Evolutionary conservation across 2,797 vertebrate species (phyloP).

Genomic region (Gobionotothen gibberifrons): DNA sequence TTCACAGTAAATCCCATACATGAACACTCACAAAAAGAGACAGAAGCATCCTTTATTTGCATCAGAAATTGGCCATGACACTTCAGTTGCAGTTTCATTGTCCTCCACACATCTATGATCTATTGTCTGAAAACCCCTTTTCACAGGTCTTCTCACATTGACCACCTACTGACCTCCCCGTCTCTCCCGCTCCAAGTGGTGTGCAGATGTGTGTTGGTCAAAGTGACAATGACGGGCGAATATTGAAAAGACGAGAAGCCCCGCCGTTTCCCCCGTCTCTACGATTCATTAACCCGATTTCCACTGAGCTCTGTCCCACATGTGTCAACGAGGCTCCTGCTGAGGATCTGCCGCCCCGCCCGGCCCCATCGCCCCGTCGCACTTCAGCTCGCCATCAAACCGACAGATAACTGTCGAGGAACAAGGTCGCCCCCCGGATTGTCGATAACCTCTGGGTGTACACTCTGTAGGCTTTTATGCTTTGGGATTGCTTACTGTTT

Average conservation of each 20-base stretch:
- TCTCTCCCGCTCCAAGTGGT: conserved; percentile 41
- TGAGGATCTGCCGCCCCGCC: conserved; percentile 58
- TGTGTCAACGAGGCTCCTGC: conserved; percentile 81
- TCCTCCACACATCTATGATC: conserved; percentile 58
- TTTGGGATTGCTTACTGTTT: neutral
- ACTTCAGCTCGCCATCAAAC: conserved; percentile 82
- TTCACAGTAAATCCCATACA: conserved; percentile 48
- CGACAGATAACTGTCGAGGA: conserved; percentile 83
- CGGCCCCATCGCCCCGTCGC: conserved; percentile 40
- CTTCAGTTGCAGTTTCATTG: conserved; percentile 58
- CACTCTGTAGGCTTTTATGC: neutral
- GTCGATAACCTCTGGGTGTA: conserved; percentile 24
- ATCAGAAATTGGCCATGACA: conserved; percentile 58
- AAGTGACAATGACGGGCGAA: conserved; percentile 70
- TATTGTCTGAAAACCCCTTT: conserved; percentile 68
- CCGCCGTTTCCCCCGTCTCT: conserved; percentile 57
- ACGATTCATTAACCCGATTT: conserved; percentile 84
- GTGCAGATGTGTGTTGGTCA: conserved; percentile 57
- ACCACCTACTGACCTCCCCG: conserved; percentile 66
- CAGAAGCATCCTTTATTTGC: conserved; percentile 31
- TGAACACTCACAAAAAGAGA: conserved; percentile 42
- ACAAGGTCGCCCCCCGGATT: conserved; percentile 31
- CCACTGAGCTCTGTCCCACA: conserved; percentile 80
- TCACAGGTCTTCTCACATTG: conserved; percentile 57
- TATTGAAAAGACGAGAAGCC: conserved; percentile 74